A percentile compares a stretch with the other conserved stretches of the same genome.
These are phyloP conservation scores for Mirounga angustirostris DNA, from an alignment of 2,113 vertebrate species.

Conservation along the genomic window DNA sequence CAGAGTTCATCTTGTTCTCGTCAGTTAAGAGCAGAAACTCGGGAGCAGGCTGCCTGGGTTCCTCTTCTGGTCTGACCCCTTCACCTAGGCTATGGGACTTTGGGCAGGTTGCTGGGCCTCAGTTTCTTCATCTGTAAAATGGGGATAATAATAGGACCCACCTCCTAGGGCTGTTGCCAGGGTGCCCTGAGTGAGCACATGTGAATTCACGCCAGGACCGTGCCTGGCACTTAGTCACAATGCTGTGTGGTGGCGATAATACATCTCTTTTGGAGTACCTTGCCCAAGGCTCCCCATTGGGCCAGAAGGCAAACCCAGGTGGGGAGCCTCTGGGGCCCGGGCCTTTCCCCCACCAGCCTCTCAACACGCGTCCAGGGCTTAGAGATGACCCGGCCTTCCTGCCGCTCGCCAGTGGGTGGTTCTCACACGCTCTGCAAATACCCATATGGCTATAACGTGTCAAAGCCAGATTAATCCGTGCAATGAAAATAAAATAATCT, in stretches of 20 bases:
- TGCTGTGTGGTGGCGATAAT: rapidly evolving
- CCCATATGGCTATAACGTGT: conserved; percentile 73
- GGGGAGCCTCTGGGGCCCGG: rapidly evolving
- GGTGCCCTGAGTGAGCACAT: rapidly evolving
- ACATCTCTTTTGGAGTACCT: background rate
- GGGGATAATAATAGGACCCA: background rate
- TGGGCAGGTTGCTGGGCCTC: background rate
- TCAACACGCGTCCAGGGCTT: background rate
- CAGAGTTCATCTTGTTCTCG: rapidly evolving
- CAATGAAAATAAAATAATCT: conserved; percentile 84
- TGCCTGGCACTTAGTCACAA: no score
- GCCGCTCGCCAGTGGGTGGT: background rate
- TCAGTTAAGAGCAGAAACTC: background rate
- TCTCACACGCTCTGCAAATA: conserved; percentile 41
- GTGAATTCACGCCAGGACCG: background rate
- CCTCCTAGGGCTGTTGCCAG: rapidly evolving
- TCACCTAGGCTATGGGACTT: background rate
- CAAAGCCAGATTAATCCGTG: conserved; percentile 79
- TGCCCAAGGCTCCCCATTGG: background rate
- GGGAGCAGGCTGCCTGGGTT: background rate
- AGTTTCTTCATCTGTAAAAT: background rate
- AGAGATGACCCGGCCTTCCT: background rate
- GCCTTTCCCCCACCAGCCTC: background rate
- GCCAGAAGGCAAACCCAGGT: background rate
- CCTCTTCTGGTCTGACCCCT: background rate